Evolutionary conservation across 1,140 invertebrate species (phyloP).

Genomic region (Holotrichia oblita): DNA sequence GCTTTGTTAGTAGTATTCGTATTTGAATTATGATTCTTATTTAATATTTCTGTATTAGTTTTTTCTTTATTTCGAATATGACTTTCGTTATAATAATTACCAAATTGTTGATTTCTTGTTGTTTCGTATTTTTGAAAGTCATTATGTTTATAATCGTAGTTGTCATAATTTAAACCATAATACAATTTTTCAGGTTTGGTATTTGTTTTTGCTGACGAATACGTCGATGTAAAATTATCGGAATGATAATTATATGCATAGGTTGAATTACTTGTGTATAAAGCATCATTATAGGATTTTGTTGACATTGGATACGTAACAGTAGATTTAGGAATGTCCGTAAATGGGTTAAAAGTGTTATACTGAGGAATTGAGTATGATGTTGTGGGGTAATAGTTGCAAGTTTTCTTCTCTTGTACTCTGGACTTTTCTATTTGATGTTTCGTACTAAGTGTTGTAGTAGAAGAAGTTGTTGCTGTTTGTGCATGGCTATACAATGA

Average conservation of each 20-base stretch:
- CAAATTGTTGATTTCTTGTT: slow-evolving; percentile 28
- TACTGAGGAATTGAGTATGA: slow-evolving; percentile 43
- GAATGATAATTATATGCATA: slow-evolving; percentile 49
- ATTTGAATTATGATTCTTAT: slow-evolving; percentile 43
- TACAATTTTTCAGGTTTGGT: background rate
- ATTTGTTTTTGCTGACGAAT: slow-evolving; percentile 1
- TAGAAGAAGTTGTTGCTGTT: background rate
- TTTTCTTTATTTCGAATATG: slow-evolving; percentile 31
- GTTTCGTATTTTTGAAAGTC: slow-evolving; percentile 36
- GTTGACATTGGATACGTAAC: slow-evolving; percentile 45
- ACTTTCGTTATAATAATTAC: slow-evolving; percentile 39
- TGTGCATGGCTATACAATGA: background rate
- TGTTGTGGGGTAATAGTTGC: slow-evolving; percentile 25
- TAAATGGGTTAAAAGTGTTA: slow-evolving; percentile 52
- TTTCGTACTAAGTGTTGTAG: background rate
- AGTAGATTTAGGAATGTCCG: slow-evolving; percentile 49
- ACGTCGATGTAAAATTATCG: slow-evolving; percentile 19
- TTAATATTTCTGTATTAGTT: background rate
- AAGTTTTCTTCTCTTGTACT: background rate
- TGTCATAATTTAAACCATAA: slow-evolving; percentile 39
- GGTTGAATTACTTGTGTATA: slow-evolving; percentile 50
- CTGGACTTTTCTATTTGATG: slow-evolving; percentile 16
- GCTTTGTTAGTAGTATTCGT: slow-evolving; percentile 57
- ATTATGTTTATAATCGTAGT: slow-evolving; percentile 37
- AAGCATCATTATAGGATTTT: slow-evolving; percentile 47